Evolutionary conservation across 1,140 invertebrate genomes (phyloP).

Genomic region (Drusus annulatus): DNA sequence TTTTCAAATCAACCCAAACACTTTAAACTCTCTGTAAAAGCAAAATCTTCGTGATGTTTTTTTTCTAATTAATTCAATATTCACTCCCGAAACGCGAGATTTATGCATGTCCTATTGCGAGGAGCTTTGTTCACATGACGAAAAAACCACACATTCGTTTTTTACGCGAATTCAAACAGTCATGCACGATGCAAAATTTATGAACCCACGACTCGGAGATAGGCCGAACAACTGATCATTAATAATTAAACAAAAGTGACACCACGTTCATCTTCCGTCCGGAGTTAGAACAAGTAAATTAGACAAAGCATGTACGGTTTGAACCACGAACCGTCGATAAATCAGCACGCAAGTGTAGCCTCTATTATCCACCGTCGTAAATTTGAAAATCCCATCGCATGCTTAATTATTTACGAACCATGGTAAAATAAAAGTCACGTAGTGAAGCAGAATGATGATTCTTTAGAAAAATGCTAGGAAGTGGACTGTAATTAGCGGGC

Average conservation of each 20-base stretch:
- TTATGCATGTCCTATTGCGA: no score
- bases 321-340: slow-evolving; percentile 10
- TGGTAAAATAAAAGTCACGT: not conserved
- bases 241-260: slow-evolving; percentile 18
- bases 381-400: slow-evolving; percentile 18
- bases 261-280: slow-evolving; percentile 18
- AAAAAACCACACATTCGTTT: not conserved
- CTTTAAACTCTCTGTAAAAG: no score
- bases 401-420: slow-evolving; percentile 9
- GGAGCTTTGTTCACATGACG: no score
- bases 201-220: not conserved
- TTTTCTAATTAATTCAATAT: no score
- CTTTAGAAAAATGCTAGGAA: not conserved
- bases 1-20: no score
- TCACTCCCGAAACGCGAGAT: no score
- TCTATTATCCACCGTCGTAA: slow-evolving; percentile 17
- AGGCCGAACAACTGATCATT: not conserved
- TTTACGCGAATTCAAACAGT: not conserved
- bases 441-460: slow-evolving; percentile 5
- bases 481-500: no score
- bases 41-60: no score
- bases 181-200: slow-evolving; percentile 9
- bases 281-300: slow-evolving; percentile 19
- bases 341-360: slow-evolving; percentile 18
- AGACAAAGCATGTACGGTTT: not conserved